Evolutionary conservation across 2,797 vertebrate species (phyloP), one percentile per base, ranked within the genome.

Genomic region (Prunella strophiata): DNA sequence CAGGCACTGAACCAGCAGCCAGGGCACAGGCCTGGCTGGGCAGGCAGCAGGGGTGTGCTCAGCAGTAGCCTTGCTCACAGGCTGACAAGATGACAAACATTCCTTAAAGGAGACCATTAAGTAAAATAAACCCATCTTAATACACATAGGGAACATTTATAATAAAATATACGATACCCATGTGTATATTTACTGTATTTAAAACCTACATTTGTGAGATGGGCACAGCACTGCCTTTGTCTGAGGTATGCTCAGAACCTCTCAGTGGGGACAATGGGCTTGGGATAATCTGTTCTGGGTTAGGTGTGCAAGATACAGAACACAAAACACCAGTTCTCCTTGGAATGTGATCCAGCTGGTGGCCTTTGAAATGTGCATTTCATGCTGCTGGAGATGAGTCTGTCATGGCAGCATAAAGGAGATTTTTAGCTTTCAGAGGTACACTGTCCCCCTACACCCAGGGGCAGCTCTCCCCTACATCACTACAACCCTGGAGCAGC

Each of bases 121-220:
- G 73, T 70, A 83, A 95, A 88, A 67, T 77, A 90, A 95, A 59
- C 40, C 36, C 55, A 52, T 74, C 83, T 74, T 47, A 48, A 59
- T 67, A 57, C 80, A 74, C 3, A 2, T 30, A 38, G 68, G 52
- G 70, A 80, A 40, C 58, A 26, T 42, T 38, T n/a, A 29, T 81
- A 79, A 77, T 36, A 61, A 88, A 84, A 78, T 63, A 26, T 20
- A 52, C 32, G 77, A 71, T 65, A 72, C 40, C 45, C 10, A 0
- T 32, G 8, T 57, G 32, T 50, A 4, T 63, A 42, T 86, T 71
- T 71, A 52, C 48, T 77, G 36, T 47, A 58, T 88, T 81, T 65
- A 71, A 75, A 84, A 61, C 58, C 36, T 42, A 54, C 40, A 45
- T 50, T 62, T 55, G 38, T 59, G 83, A 66, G 72, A 61, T n/a